Conservation (phyloP, 2,797 vertebrate species). For the Oophaga sylvatica region DNA sequence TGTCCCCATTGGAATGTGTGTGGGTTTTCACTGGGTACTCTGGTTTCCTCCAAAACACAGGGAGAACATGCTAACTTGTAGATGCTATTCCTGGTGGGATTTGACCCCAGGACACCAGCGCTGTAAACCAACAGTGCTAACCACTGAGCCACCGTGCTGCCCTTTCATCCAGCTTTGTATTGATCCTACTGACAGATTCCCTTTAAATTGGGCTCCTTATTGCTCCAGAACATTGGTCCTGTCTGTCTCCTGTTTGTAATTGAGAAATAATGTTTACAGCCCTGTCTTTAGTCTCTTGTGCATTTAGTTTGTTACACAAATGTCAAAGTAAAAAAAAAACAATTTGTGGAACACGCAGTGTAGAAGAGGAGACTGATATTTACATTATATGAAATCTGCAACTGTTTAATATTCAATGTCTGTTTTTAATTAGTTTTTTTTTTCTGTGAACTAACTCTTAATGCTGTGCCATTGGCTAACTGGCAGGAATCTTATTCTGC, state of each 20-base stretch:
- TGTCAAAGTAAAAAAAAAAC: not conserved
- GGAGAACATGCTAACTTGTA: too few relatives aligned
- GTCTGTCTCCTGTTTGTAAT: slow-evolving; percentile 23
- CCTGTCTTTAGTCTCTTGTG: slow-evolving; percentile 8
- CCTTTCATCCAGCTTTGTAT: too few relatives aligned
- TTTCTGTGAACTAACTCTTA: not conserved
- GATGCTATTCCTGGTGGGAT: too few relatives aligned
- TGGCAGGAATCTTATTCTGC: not conserved
- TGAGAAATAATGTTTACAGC: slow-evolving; percentile 47
- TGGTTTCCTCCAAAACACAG: too few relatives aligned
- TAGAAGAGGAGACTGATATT: slow-evolving; percentile 34
- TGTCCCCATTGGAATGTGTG: too few relatives aligned
- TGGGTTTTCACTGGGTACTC: too few relatives aligned
- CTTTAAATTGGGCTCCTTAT: not conserved
- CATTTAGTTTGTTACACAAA: slow-evolving; percentile 35
- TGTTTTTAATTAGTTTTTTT: not conserved
- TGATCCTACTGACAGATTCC: too few relatives aligned
- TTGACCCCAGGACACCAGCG: too few relatives aligned
- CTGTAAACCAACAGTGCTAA: too few relatives aligned
- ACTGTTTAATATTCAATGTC: slow-evolving; percentile 49
- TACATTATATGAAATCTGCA: slow-evolving; percentile 21
- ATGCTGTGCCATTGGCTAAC: slow-evolving; percentile 30
- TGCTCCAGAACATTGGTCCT: slow-evolving; percentile 18
- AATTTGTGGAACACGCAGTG: slow-evolving; percentile 21
- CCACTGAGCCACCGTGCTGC: too few relatives aligned